Base-by-base conservation (phyloP, 2,888 invertebrate species). In the Heliconius aoede region DNA sequence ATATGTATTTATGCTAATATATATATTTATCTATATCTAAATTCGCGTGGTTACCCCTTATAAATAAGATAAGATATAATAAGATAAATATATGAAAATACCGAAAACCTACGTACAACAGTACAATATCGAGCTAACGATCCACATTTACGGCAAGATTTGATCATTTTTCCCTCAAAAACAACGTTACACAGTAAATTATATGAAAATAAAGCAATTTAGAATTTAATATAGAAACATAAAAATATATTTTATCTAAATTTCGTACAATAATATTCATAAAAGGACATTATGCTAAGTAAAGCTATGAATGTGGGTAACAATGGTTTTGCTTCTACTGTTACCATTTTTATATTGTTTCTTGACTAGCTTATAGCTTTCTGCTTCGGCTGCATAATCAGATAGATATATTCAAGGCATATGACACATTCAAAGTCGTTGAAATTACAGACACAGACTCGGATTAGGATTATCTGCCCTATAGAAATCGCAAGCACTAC, bases 281-380 rank as follows among this genome's bases (percentile, higher is more conserved):
- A 67, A 67, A 67, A 67, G 40, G 26, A 67, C 67, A 67, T 67
- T 46, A 67, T 67, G 67, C 40, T 67, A 67, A 67, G 67, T 67
- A 67, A 46, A 67, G 40, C 40, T 67, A 46, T 67, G 40, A 46
- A 40, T 67, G 46, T 40, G 18, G 40, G 67, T 67, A 67, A 46
- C 67, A 46, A 46, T 46, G 46, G 15, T 21, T 40, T 46, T 46
- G 40, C 67, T 67, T 40, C 24, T 26, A 8, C 36, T 13, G 40
- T 67, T 67, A 68, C 69, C 65, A 46, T 60, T 72, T 75, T 69
- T 75, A 68, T 72, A 26, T 51, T 72, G 61, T 46, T 46, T 8
- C 46, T 21, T 46, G 8, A 46, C 46, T 46, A 46, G 18, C 1
- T 21, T 21, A 7, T n/a, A n/a, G n/a, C 18, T 3, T 46, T 21